phyloP scores from a whole-genome alignment of 1,140 invertebrate genomes.

The Lucilia cuprina region DNA sequence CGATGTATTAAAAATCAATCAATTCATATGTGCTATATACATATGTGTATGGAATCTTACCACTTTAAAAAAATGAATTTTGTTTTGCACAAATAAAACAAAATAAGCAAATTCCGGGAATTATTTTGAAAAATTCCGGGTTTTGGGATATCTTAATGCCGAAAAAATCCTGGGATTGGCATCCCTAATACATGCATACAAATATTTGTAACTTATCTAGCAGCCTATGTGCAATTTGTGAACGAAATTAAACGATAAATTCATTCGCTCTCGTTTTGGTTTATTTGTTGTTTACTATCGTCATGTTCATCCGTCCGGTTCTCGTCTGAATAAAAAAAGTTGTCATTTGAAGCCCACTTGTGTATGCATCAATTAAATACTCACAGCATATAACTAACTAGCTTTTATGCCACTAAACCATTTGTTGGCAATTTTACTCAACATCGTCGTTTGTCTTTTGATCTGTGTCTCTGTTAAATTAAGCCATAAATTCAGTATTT shows the following conservation, averaged over 20 bases:
- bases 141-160: too few species aligned
- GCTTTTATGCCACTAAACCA: neutral
- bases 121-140: too few species aligned
- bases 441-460: neutral
- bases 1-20: too few species aligned
- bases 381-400: neutral
- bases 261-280: slow-evolving; percentile 46
- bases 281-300: neutral
- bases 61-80: too few species aligned
- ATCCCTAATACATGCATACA: too few species aligned
- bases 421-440: neutral
- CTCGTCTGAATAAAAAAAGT: slow-evolving; percentile 30
- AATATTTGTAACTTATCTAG: slow-evolving; percentile 38
- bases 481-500: slow-evolving; percentile 63
- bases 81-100: too few species aligned
- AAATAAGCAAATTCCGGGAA: too few species aligned
- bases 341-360: slow-evolving; percentile 12
- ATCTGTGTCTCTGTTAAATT: slow-evolving; percentile 54
- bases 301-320: neutral
- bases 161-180: too few species aligned
- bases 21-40: too few species aligned
- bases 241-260: slow-evolving; percentile 56
- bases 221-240: slow-evolving; percentile 57
- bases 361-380: neutral
- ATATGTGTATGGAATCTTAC: too few species aligned